Evolutionary conservation across 2,888 invertebrate genomes (phyloP), one percentile per base, ranked within the genome.

Genomic region (Drosophila lacicola): DNA sequence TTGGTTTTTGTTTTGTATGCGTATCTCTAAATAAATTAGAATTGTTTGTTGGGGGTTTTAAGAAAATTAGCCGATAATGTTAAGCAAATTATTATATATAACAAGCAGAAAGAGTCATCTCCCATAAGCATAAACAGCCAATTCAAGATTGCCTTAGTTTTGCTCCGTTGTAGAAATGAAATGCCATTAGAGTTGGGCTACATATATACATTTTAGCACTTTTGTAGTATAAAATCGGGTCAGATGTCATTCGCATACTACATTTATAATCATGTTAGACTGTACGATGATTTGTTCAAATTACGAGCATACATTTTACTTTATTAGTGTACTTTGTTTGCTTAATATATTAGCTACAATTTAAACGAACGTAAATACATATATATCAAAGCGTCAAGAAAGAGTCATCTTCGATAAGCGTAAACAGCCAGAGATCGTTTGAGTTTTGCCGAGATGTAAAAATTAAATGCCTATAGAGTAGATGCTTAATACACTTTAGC

Each of bases 271-370:
- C 36, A 36, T 13, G 13, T 13, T 37, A 6, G 3, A 37, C 6
- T 14, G 9, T 25, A 14, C n/a, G 37, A 14, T 37, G 8, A 25
- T 25, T 37, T 51, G 37, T 21, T 37, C 37, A 14, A 37, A 25
- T 51, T 25, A 21, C 37, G 21, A 51, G 14, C 50, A 51, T 37
- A 9, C 14, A 37, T 37, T 37, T 8, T 8, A 29, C 8, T 8
- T 29, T 29, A 2, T 29, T 8, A 2, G 2, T 29, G 29, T 8
- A 29, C 29, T 29, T 29, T 29, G 29, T 2, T 29, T 50, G 50
- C 1, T 50, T 25, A 13, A 37, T 39, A 25, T 14, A 37, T 51
- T 25, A 37, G 50, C 37, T 21, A 25, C 50, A 51, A 29, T 29
- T 29, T 29, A 29, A 8, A 29, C 8, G 29, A 8, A 29, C 29